phyloP scores from a whole-genome alignment of 92 coral and sea anemone genomes.

The Pocillopora grandis region DNA sequence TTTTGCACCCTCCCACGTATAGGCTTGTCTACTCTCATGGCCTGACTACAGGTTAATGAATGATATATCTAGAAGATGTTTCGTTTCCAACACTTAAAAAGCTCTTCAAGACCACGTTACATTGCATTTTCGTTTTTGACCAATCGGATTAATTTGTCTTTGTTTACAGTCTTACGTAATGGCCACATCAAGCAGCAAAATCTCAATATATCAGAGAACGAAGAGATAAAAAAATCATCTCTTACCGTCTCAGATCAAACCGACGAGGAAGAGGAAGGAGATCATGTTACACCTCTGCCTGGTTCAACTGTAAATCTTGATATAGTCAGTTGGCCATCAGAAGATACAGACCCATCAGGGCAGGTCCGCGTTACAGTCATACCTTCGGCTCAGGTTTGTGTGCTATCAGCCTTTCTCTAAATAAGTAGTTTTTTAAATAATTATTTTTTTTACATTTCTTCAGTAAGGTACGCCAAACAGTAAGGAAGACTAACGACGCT shows the following conservation, averaged over 20 bases:
- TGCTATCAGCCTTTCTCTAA: not conserved
- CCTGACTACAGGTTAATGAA: too few relatives aligned
- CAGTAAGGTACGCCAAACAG: too few relatives aligned
- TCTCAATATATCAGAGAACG: not conserved
- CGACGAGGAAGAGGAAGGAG: constrained; percentile 17
- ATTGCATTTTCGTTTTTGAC: too few relatives aligned
- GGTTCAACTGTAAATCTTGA: constrained; percentile 37
- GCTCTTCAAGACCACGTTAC: too few relatives aligned
- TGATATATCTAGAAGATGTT: too few relatives aligned
- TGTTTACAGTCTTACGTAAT: constrained; percentile 25
- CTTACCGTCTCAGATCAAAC: constrained; percentile 7
- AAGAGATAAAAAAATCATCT: constrained; percentile 2
- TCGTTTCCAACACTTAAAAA: too few relatives aligned
- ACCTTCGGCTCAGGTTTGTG: constrained; percentile 25
- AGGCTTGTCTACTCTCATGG: too few relatives aligned
- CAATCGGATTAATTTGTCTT: not conserved
- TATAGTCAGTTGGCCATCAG: not conserved
- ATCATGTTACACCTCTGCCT: constrained; percentile 37
- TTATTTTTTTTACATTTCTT: too few relatives aligned
- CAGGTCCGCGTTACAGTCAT: constrained; percentile 36
- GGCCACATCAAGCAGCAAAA: constrained; percentile 16
- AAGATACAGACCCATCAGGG: constrained; percentile 16
- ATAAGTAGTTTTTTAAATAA: too few relatives aligned
- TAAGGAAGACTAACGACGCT: too few relatives aligned
- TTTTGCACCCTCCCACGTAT: too few relatives aligned